Evolutionary conservation across 2,888 invertebrate genomes (phyloP), one percentile per base, ranked within the genome.

Genomic region (Acronicta aceris): DNA sequence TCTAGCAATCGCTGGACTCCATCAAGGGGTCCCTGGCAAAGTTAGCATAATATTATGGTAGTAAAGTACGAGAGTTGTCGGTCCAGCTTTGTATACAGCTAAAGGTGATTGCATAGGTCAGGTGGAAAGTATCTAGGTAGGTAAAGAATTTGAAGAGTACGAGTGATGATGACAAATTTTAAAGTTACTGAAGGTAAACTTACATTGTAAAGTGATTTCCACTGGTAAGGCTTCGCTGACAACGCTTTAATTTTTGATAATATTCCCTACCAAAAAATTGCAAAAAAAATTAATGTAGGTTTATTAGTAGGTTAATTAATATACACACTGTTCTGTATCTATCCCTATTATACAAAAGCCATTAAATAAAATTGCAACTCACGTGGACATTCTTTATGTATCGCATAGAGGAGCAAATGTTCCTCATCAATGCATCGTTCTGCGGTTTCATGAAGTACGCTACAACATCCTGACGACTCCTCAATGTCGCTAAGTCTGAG

Each of bases 181-280:
- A 21, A 21, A 21, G 21, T 21, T 21, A 21, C 21, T 21, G 6
- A 38, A 38, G 5, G n/a, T n/a, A 38, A 12, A 89, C 90, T 89
- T 88, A 97, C 97, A 86, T 96, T 96, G 79, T 97, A 96, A 1
- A 97, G 89, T 3, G 95, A 95, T 81, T 96, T 95, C 97, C 97
- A 97, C 70, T 97, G 96, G 49, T 91, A 94, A 4, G 96, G 88
- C 51, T 95, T 95, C 0, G 96, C 96, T 68, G 96, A 95, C 0
- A 96, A 89, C 27, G 96, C 95, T 69, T 95, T 95, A 71, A 97
- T 96, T 87, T 96, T 96, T 0, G 93, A 89, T 59, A 97, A 83
- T 36, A 97, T 95, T 59, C 95, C 95, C 97, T 96, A 86, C 57
- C 87, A 88, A 55, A 17, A 17, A 30, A 13, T 42, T 16, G 3